phyloP scores from a whole-genome alignment of 1,140 invertebrate species.

The Anadara kagoshimensis region DNA sequence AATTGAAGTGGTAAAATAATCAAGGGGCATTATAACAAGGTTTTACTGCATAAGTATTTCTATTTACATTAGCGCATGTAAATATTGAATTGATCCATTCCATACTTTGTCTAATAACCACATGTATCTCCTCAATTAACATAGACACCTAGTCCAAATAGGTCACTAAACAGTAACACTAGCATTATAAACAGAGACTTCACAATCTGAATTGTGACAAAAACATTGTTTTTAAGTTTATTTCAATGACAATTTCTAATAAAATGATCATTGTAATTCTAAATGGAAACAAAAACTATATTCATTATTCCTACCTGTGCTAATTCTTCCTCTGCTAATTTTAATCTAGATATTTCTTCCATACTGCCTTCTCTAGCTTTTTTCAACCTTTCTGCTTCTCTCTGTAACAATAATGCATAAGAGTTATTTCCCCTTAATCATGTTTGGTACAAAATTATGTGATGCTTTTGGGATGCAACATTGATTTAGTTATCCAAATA shows the following conservation, averaged over 20 bases:
- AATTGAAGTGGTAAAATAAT: too few species aligned
- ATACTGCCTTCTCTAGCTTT: constrained; percentile 37
- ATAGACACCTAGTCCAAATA: too few species aligned
- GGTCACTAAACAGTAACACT: too few species aligned
- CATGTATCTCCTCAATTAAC: too few species aligned
- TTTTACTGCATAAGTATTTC: too few species aligned
- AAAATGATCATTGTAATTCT: not conserved
- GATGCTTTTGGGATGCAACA: not conserved
- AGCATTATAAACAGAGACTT: too few species aligned
- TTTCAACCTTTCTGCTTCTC: constrained; percentile 52
- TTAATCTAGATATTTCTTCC: constrained; percentile 51
- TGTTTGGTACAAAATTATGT: not conserved
- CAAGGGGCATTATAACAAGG: too few species aligned
- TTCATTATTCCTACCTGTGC: constrained; percentile 46
- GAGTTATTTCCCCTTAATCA: not conserved
- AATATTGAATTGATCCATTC: too few species aligned
- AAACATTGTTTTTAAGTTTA: too few species aligned
- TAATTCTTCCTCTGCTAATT: constrained; percentile 57
- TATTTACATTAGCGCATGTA: too few species aligned
- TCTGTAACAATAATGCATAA: constrained; percentile 36
- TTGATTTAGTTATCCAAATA: not conserved
- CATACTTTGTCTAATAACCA: too few species aligned
- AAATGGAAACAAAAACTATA: not conserved
- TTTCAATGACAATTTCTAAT: not conserved
- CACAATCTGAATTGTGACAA: too few species aligned